These are phyloP conservation scores for Leucoraja ocellata DNA, from an alignment of 2,797 vertebrate genomes.

Conservation along the genomic window DNA sequence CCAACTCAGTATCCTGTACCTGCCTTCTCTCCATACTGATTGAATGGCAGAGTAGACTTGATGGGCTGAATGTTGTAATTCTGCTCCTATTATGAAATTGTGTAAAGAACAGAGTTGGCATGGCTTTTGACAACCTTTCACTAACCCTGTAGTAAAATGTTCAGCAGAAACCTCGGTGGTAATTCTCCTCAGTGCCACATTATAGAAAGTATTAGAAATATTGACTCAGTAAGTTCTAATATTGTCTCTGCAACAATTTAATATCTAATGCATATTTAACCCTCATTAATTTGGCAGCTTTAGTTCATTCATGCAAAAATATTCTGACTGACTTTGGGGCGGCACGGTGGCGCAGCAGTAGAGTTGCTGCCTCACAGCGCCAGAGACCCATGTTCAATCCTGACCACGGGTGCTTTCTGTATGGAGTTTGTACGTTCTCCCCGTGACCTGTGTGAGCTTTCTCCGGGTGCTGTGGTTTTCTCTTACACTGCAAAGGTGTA, in stretches of 20 bases:
- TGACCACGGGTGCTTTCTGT: no score
- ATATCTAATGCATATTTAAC: neutral
- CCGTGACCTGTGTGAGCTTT: no score
- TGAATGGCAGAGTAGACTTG: no score
- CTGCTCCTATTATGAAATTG: neutral
- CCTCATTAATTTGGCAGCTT: neutral
- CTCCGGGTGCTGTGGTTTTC: no score
- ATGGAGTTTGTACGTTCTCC: no score
- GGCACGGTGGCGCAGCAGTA: no score
- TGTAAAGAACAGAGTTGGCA: neutral
- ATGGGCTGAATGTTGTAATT: no score
- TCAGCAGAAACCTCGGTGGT: neutral
- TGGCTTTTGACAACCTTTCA: neutral
- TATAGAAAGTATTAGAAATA: neutral
- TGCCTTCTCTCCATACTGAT: no score
- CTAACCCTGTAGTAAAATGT: neutral
- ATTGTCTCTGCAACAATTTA: neutral
- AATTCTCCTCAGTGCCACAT: neutral
- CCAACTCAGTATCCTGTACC: no score
- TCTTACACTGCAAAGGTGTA: no score
- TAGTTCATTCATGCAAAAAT: constrained; percentile 6
- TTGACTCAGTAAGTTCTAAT: neutral
- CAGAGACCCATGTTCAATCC: no score
- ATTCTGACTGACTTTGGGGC: neutral
- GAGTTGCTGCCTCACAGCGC: no score